phyloP scores from a whole-genome alignment of 2,797 vertebrate genomes.

The Phoeniculus purpureus region DNA sequence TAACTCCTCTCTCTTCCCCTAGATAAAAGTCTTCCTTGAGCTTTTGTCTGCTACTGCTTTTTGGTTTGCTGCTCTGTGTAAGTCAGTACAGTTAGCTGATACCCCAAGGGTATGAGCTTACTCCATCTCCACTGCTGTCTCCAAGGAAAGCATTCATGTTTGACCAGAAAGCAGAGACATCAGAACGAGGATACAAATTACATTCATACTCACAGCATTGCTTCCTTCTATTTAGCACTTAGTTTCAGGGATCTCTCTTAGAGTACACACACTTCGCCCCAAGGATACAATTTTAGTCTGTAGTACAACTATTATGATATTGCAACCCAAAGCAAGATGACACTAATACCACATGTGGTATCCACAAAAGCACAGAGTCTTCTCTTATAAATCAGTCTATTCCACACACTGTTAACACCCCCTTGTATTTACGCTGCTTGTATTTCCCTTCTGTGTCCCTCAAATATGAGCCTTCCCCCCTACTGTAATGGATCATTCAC shows the following conservation, averaged over 20 bases:
- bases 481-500: constrained; percentile 3
- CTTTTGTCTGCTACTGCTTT: not conserved
- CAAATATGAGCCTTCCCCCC: not conserved
- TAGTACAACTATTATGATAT: not conserved
- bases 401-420: not conserved
- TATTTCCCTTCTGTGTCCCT: not conserved
- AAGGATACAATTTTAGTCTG: not conserved
- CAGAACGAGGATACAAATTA: not conserved
- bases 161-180: not conserved
- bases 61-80: not conserved
- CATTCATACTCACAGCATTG: not conserved
- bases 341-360: not conserved
- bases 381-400: not conserved
- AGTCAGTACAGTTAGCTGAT: not conserved
- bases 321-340: not conserved
- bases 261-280: not conserved
- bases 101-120: not conserved
- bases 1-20: not conserved
- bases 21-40: not conserved
- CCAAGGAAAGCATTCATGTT: not conserved
- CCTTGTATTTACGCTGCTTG: not conserved
- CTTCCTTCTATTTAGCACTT: not conserved
- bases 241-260: not conserved
- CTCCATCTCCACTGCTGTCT: not conserved
- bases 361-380: not conserved